A percentile compares a stretch with the other conserved stretches of the same genome.
These are phyloP conservation scores for Spisula solida DNA, from an alignment of 2,888 invertebrate species.

Conservation along the genomic window DNA sequence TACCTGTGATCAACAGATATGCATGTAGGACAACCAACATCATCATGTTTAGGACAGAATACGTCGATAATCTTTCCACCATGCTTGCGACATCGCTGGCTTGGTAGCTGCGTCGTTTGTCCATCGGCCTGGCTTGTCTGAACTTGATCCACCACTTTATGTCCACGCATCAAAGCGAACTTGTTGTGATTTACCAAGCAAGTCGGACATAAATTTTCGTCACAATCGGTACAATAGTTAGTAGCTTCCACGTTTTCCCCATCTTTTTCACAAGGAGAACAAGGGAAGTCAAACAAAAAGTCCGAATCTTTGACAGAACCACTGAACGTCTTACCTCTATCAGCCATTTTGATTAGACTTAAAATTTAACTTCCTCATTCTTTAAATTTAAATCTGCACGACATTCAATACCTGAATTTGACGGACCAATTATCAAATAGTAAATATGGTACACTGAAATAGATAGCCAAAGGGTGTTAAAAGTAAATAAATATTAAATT, in stretches of 20 bases:
- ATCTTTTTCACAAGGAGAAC: conserved; percentile 27
- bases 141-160: background rate
- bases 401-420: too few relatives aligned
- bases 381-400: too few relatives aligned
- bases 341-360: background rate
- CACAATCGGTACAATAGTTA: conserved; percentile 10
- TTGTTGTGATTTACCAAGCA: conserved; percentile 9
- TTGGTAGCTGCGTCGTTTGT: background rate
- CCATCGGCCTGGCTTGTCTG: background rate
- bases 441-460: too few relatives aligned
- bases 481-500: too few relatives aligned
- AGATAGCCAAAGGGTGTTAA: too few relatives aligned
- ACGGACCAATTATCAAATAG: too few relatives aligned
- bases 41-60: conserved; percentile 17
- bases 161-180: background rate
- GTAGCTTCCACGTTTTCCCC: background rate
- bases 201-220: conserved; percentile 15
- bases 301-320: background rate
- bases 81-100: conserved; percentile 10
- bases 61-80: conserved; percentile 18
- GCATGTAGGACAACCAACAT: conserved; percentile 12
- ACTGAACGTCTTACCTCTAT: background rate
- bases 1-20: conserved; percentile 28
- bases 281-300: background rate
- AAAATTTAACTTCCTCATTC: too few relatives aligned